Conservation (phyloP, 2,797 vertebrate species). For the Brachyrhaphis roseni region DNA sequence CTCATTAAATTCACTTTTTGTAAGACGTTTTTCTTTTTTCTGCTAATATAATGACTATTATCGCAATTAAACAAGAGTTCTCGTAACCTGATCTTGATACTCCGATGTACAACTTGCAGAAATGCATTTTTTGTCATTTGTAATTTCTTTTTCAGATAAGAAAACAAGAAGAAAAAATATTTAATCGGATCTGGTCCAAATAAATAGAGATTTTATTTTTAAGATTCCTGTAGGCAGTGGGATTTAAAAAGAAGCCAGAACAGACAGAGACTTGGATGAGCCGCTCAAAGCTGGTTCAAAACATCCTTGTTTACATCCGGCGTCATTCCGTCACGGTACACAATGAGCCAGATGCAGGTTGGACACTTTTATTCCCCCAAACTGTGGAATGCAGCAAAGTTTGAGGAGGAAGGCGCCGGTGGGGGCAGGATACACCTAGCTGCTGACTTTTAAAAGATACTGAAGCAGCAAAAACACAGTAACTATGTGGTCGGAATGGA, state of each 20-base stretch:
- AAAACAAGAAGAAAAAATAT: too few relatives aligned
- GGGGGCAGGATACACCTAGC: conserved; percentile 52
- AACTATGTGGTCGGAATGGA: not conserved
- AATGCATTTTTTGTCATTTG: too few relatives aligned
- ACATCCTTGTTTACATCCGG: conserved; percentile 49
- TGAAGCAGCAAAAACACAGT: conserved; percentile 37
- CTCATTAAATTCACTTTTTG: too few relatives aligned
- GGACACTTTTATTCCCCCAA: conserved; percentile 11
- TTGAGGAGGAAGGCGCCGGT: conserved; percentile 28
- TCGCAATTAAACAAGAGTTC: too few relatives aligned
- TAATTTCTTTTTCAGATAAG: too few relatives aligned
- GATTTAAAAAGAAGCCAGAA: conserved; percentile 21
- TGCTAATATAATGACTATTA: too few relatives aligned
- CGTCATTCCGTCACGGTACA: conserved; percentile 35
- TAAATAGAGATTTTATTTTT: not conserved
- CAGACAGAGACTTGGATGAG: conserved; percentile 21
- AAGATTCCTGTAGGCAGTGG: conserved; percentile 37
- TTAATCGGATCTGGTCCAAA: too few relatives aligned
- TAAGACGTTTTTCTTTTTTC: too few relatives aligned
- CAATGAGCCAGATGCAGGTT: conserved; percentile 47
- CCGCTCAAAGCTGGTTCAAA: conserved; percentile 57
- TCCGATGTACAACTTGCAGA: too few relatives aligned
- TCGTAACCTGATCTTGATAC: too few relatives aligned
- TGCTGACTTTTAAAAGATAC: conserved; percentile 50
- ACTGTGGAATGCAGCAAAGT: conserved; percentile 61